Evolutionary conservation across 1,140 invertebrate species (phyloP).

Genomic region (Apis dorsata): DNA sequence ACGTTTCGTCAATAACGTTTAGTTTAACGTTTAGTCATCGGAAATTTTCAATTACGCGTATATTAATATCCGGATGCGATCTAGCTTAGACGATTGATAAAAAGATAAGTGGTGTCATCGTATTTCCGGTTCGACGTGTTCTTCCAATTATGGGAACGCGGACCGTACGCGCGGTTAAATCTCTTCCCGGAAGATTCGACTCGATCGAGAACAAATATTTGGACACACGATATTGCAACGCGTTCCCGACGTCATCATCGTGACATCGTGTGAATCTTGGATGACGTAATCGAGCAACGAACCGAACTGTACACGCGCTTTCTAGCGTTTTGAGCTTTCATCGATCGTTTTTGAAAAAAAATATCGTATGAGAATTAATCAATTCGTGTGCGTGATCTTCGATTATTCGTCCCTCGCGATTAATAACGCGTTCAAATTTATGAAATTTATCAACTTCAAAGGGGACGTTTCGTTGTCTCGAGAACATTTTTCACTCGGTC

Average conservation of each 20-base stretch:
- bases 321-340: too few species aligned
- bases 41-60: conserved; percentile 19
- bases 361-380: too few species aligned
- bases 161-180: background rate
- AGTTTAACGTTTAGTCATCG: conserved; percentile 17
- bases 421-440: too few species aligned
- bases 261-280: conserved; percentile 49
- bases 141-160: conserved; percentile 49
- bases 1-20: background rate
- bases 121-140: conserved; percentile 42
- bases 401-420: too few species aligned
- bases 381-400: too few species aligned
- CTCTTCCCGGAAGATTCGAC: conserved; percentile 55
- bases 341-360: too few species aligned
- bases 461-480: too few species aligned
- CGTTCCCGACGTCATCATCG: conserved; percentile 57
- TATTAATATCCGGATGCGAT: background rate
- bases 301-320: too few species aligned
- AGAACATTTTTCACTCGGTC: too few species aligned
- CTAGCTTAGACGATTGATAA: background rate
- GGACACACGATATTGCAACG: conserved; percentile 36
- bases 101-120: conserved; percentile 44
- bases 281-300: conserved; percentile 58
- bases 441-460: too few species aligned
- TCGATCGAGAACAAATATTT: conserved; percentile 64